Percentiles rank a stretch among this genome's conserved stretches.
These are phyloP conservation scores for Amiota communis DNA, from an alignment of 2,888 invertebrate genomes.

Conservation along the genomic window DNA sequence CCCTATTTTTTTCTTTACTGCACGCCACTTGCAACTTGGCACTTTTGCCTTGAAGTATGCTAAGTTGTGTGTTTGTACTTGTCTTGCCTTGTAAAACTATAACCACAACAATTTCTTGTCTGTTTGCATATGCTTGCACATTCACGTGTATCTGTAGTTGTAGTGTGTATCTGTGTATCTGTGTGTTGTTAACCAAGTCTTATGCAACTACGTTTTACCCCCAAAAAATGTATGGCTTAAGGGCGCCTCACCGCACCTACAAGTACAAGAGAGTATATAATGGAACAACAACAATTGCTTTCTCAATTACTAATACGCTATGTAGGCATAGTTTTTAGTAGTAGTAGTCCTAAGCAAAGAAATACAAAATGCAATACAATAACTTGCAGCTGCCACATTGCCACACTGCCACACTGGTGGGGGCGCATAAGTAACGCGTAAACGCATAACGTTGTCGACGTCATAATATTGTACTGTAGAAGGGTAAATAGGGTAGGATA, in stretches of 20 bases:
- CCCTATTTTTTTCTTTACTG: background rate
- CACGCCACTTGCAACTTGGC: background rate
- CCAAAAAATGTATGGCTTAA: background rate
- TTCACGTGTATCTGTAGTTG: background rate
- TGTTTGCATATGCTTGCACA: too few species aligned
- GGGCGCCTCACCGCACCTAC: slow-evolving; percentile 35
- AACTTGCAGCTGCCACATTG: too few species aligned
- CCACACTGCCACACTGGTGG: background rate
- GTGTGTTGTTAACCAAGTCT: background rate
- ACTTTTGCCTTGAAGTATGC: background rate
- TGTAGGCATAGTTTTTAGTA: too few species aligned
- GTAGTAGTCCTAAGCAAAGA: too few species aligned
- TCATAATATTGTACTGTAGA: background rate
- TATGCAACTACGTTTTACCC: background rate
- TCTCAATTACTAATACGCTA: too few species aligned
- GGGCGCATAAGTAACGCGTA: slow-evolving; percentile 18
- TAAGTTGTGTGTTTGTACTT: background rate
- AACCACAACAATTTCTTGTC: background rate
- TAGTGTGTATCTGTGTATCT: slow-evolving; percentile 1
- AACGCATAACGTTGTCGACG: background rate
- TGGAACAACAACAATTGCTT: too few species aligned
- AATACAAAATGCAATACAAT: too few species aligned
- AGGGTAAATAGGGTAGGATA: background rate
- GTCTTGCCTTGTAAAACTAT: slow-evolving; percentile 10
- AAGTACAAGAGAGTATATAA: slow-evolving; percentile 27